Percentiles rank a stretch among this genome's conserved stretches.
phyloP scores from a whole-genome alignment of 2,113 vertebrate species.

The Nymphicus hollandicus region DNA sequence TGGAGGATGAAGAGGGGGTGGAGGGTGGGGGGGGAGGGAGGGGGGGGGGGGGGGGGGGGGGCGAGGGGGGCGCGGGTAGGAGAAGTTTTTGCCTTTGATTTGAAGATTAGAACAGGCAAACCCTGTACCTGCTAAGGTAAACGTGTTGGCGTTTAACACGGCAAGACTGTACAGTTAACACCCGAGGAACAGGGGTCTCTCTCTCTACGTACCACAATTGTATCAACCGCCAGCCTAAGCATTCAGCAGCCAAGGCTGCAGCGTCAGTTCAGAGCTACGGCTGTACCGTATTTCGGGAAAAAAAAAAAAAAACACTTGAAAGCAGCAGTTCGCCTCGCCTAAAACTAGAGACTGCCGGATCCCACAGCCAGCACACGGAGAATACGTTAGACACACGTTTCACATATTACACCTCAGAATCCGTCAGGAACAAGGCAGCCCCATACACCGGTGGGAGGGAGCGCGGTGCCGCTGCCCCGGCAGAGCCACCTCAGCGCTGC shows the following conservation, averaged over 20 bases:
- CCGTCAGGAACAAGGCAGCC: rapidly evolving
- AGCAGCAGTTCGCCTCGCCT: not conserved
- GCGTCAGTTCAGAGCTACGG: not conserved
- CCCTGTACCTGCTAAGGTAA: not conserved
- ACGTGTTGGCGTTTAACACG: not conserved
- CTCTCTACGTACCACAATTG: not conserved
- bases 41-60: too few relatives aligned
- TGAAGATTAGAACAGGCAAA: not conserved
- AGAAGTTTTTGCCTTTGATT: not conserved
- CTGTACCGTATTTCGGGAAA: not conserved
- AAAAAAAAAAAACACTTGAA: not conserved
- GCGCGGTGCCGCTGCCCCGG: not conserved
- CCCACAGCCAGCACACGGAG: not conserved
- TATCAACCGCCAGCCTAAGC: rapidly evolving
- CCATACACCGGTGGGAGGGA: not conserved
- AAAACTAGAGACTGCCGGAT: not conserved
- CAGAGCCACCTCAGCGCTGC: not conserved
- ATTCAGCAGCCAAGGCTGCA: not conserved
- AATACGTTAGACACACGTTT: rapidly evolving
- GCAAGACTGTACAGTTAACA: not conserved
- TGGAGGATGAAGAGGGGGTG: too few relatives aligned
- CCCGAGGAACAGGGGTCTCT: not conserved
- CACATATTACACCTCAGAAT: not conserved
- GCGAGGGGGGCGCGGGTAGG: rapidly evolving
- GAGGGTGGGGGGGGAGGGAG: too few relatives aligned